Evolutionary conservation across 2,888 invertebrate species (phyloP).

Genomic region (Ectobius pallidus): DNA sequence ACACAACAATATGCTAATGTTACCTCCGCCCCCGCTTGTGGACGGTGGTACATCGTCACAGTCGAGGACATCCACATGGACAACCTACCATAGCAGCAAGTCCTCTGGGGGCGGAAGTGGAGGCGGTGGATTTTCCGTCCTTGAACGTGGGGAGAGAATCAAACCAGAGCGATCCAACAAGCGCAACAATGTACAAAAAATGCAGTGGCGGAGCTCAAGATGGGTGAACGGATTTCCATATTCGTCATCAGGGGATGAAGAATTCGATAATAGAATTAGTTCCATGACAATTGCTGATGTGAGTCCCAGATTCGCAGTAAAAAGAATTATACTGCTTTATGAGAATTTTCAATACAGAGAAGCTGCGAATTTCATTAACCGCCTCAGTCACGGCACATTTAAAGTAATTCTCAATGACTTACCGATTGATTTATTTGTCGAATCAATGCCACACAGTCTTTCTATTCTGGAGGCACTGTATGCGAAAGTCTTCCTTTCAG

Average conservation of each 20-base stretch:
- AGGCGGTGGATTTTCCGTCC: conserved; percentile 43
- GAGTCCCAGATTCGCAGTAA: conserved; percentile 58
- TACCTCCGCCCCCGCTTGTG: conserved; percentile 44
- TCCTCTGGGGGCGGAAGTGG: neutral
- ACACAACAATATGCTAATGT: conserved; percentile 41
- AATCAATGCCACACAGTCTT: conserved; percentile 86
- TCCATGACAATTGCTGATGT: conserved; percentile 54
- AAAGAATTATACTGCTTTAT: conserved; percentile 74
- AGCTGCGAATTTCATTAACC: conserved; percentile 82
- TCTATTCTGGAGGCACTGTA: conserved; percentile 85
- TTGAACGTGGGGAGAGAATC: conserved; percentile 73
- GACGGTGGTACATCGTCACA: conserved; percentile 30
- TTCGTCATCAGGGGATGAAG: conserved; percentile 20
- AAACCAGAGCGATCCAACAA: conserved; percentile 66
- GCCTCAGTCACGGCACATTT: conserved; percentile 80
- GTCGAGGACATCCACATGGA: conserved; percentile 38
- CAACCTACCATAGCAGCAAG: conserved; percentile 35
- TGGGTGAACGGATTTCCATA: conserved; percentile 51
- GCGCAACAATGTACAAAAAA: conserved; percentile 53
- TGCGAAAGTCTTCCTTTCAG: conserved; percentile 58
- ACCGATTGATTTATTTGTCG: conserved; percentile 86
- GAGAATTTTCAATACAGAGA: conserved; percentile 91
- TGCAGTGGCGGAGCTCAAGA: conserved; percentile 51
- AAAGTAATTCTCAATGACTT: conserved; percentile 70
- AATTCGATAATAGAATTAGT: conserved; percentile 46